Base-by-base conservation (phyloP, 2,797 vertebrate genomes). In the Sebastes trivittatus region DNA sequence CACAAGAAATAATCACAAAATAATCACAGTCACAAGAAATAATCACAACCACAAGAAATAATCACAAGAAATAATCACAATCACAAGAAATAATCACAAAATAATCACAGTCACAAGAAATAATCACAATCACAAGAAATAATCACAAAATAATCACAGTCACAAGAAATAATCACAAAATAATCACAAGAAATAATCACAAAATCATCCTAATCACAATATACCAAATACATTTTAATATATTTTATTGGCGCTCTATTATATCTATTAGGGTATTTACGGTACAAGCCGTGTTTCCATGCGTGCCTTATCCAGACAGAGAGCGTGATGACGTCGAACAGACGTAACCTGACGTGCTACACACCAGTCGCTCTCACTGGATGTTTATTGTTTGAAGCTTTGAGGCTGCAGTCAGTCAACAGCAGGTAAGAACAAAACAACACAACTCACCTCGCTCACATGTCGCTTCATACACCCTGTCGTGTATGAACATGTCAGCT, bases 351-450 rank as follows among this genome's bases (percentile, higher is more conserved):
- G 86, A 94, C 93, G 93, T 77, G 4, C 0, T 36, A 54, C 65
- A 65, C 77, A 58, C 8, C 49, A 11, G 65, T 52, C 27, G 55
- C 72, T 81, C 72, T 81, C 72, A 65, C 68, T 88, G 72, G 70
- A 66, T 87, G 87, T 81, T 87, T 88, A 91, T 93, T 94, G 92
- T 94, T 86, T 79, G 81, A 89, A 61, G 82, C 72, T 38, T 38
- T 38, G 72, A 80, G 58, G 84, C 77, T 81, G 82, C 75, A 83
- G 81, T 86, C 80, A 72, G 81, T 86, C 80, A 70, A 88, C 78
- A 62, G 66, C 85, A 90, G 93, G 94, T 95, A 91, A 88, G 89
- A 78, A 16, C 36, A 61, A 4, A 66, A 54, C 11, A n/a, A 32
- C 42, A 72, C 7, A 18, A 69, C 46, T 72, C 29, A 6, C 0